Percentiles rank a stretch among this genome's conserved stretches.
Evolutionary conservation across 2,888 invertebrate species (phyloP).

Genomic region (Pseudococcus jackbeardsleyi): DNA sequence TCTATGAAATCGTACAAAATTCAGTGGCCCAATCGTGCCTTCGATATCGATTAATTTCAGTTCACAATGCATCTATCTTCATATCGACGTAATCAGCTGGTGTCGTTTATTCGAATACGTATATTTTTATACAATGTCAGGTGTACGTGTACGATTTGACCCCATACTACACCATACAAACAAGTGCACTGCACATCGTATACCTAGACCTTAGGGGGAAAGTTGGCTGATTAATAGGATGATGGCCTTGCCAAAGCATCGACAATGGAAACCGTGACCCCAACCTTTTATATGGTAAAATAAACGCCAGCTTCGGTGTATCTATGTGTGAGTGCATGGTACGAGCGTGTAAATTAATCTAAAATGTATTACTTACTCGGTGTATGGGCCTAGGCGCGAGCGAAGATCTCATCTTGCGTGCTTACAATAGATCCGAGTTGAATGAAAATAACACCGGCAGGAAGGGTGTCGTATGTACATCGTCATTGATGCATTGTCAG

Average conservation of each 20-base stretch:
- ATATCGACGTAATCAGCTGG: neutral
- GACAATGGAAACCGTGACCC: neutral
- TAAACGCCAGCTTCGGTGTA: neutral
- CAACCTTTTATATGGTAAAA: conserved; percentile 38
- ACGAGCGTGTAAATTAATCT: neutral
- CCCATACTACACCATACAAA: neutral
- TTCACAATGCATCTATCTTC: neutral
- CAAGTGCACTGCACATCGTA: neutral
- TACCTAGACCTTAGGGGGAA: neutral
- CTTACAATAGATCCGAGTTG: neutral
- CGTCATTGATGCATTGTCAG: conserved; percentile 2
- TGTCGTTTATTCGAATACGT: neutral
- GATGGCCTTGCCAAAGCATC: neutral
- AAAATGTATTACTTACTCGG: conserved; percentile 2
- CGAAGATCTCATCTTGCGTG: neutral
- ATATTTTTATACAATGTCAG: neutral
- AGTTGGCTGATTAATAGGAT: conserved; percentile 42
- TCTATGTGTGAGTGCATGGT: neutral
- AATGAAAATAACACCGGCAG: conserved; percentile 1
- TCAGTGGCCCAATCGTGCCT: neutral
- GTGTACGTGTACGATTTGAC: conserved; percentile 24
- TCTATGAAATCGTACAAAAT: neutral
- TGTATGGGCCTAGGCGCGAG: neutral
- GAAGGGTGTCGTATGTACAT: neutral
- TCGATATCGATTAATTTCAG: neutral